phyloP scores from a whole-genome alignment of 2,113 vertebrate genomes.

The Mus pahari region DNA sequence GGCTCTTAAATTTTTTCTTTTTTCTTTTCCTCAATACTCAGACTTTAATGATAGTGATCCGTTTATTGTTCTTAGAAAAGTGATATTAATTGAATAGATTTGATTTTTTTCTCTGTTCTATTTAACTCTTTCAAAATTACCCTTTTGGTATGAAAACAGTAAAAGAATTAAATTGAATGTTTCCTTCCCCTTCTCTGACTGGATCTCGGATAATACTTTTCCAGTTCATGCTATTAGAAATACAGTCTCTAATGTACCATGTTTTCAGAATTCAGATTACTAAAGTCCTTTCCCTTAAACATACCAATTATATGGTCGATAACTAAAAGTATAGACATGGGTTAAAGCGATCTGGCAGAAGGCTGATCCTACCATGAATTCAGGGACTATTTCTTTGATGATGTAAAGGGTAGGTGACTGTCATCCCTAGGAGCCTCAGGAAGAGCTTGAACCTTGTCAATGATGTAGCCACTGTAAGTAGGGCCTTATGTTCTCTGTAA shows the following conservation, averaged over 20 bases:
- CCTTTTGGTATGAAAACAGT: not conserved
- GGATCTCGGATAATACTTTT: not conserved
- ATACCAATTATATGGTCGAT: not conserved
- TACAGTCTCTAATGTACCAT: not conserved
- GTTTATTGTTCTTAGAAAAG: slow-evolving; percentile 11
- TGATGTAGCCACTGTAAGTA: not conserved
- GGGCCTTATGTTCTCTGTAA: not conserved
- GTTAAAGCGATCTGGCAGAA: not conserved
- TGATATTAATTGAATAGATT: slow-evolving; percentile 42
- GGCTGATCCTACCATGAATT: not conserved
- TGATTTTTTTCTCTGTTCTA: slow-evolving; percentile 7
- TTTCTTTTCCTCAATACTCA: not conserved
- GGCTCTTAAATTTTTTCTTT: slow-evolving; percentile 20
- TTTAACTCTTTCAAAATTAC: not conserved
- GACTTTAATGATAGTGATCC: not conserved
- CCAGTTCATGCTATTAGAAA: slow-evolving; percentile 15
- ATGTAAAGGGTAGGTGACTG: not conserved
- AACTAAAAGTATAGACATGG: not conserved
- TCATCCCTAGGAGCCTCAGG: not conserved
- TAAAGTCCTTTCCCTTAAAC: not conserved
- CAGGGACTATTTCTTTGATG: not conserved
- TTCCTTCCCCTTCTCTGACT: not conserved
- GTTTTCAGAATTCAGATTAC: not conserved
- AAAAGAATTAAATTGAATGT: not conserved
- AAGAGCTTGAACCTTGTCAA: not conserved